Percentiles rank a stretch among this genome's conserved stretches.
phyloP scores from a whole-genome alignment of 2,888 invertebrate genomes.

The Halictus quadricinctus region DNA sequence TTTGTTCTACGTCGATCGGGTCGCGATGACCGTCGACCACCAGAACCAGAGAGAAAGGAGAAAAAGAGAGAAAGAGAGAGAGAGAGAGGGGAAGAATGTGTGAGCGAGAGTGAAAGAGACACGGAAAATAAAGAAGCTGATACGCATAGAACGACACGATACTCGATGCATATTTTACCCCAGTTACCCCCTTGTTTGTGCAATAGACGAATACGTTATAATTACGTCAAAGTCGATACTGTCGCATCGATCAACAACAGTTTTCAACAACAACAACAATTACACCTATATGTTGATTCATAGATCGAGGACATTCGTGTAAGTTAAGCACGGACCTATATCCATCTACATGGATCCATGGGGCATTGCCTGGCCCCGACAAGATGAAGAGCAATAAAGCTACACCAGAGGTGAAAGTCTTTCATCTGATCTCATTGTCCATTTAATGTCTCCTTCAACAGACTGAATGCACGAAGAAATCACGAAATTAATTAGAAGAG shows the following conservation, averaged over 20 bases:
- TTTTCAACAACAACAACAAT: not conserved
- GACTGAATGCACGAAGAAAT: not conserved
- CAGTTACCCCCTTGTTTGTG: not conserved
- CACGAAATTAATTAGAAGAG: not conserved
- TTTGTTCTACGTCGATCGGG: slow-evolving; percentile 71
- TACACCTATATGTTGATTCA: not conserved
- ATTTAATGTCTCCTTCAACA: not conserved
- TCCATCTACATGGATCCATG: too few relatives aligned
- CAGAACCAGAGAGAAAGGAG: slow-evolving; percentile 45
- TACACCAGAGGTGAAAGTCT: not conserved
- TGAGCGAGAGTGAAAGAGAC: slow-evolving; percentile 17
- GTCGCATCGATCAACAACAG: slow-evolving; percentile 14
- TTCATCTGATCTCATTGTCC: not conserved
- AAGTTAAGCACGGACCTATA: not conserved
- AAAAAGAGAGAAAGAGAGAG: slow-evolving; percentile 52
- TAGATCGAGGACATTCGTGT: not conserved
- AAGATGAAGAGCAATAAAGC: not conserved
- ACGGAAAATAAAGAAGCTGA: slow-evolving; percentile 70
- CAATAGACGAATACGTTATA: not conserved
- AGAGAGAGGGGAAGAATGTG: not conserved
- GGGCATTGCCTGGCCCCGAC: too few relatives aligned
- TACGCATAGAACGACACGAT: slow-evolving; percentile 30
- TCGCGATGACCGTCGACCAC: slow-evolving; percentile 56
- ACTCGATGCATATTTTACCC: slow-evolving; percentile 28
- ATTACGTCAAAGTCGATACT: slow-evolving; percentile 8